A percentile compares a stretch with the other conserved stretches of the same genome.
phyloP scores from a whole-genome alignment of 2,113 vertebrate genomes.

The Heptranchias perlo region DNA sequence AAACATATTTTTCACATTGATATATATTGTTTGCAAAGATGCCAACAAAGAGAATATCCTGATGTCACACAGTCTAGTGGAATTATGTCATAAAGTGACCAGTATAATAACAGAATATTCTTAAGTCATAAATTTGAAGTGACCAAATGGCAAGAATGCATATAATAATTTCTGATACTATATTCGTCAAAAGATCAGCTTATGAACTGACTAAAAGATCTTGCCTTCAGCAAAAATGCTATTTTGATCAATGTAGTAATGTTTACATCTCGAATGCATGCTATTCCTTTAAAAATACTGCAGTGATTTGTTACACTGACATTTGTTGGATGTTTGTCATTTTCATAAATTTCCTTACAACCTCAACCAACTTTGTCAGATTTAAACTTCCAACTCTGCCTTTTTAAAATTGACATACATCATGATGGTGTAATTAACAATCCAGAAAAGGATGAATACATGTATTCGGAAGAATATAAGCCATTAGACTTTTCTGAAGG shows the following conservation, averaged over 20 bases:
- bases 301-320: background rate
- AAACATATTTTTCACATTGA: background rate
- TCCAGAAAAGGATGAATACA: constrained; percentile 92
- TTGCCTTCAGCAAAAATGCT: background rate
- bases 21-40: constrained; percentile 6
- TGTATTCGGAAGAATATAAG: constrained; percentile 85
- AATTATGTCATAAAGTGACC: background rate
- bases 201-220: background rate
- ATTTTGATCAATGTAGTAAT: background rate
- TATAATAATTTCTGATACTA: background rate
- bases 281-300: constrained; percentile 13
- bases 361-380: background rate
- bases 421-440: constrained; percentile 82
- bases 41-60: background rate
- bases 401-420: constrained; percentile 47
- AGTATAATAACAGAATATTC: background rate
- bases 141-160: background rate
- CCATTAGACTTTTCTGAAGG: constrained; percentile 86
- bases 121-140: background rate
- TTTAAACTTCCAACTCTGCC: background rate
- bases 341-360: constrained; percentile 13
- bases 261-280: background rate
- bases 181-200: background rate
- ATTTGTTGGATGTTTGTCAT: background rate
- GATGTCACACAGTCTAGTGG: background rate